Conservation (phyloP, 1,140 invertebrate species). For the Phortica variegata region DNA sequence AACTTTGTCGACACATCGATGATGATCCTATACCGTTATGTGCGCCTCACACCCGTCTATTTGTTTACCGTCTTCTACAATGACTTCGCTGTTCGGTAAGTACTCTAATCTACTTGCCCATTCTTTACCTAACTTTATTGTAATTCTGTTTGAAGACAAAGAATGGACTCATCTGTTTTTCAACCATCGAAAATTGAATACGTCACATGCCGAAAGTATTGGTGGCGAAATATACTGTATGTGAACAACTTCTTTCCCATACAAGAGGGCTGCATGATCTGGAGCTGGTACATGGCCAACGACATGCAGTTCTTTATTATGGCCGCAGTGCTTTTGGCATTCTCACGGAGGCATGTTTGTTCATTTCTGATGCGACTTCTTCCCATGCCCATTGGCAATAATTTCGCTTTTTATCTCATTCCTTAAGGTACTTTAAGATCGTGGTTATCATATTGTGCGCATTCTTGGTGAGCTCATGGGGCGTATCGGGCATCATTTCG, state of each 20-base stretch:
- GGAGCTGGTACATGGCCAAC: conserved; percentile 90
- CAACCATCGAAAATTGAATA: conserved; percentile 69
- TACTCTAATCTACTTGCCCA: conserved; percentile 1
- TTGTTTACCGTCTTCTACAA: conserved; percentile 75
- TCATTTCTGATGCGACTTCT: neutral
- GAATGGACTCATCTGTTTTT: conserved; percentile 69
- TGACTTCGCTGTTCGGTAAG: conserved; percentile 69
- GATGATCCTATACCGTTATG: conserved; percentile 67
- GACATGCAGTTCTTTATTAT: conserved; percentile 87
- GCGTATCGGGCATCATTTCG: conserved; percentile 72
- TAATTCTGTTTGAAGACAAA: conserved; percentile 28
- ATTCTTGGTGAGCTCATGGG: conserved; percentile 72
- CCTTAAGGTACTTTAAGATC: conserved; percentile 62
- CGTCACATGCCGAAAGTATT: conserved; percentile 75
- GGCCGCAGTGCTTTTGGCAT: conserved; percentile 69
- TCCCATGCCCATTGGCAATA: neutral
- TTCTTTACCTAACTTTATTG: neutral
- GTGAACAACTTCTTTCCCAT: conserved; percentile 79
- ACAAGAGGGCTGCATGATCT: conserved; percentile 81
- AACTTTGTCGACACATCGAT: conserved; percentile 60
- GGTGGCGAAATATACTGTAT: conserved; percentile 82
- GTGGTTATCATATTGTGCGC: conserved; percentile 60
- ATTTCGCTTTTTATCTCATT: neutral
- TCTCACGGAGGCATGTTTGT: conserved; percentile 70
- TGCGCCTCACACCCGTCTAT: conserved; percentile 79